phyloP scores from a whole-genome alignment of 2,888 invertebrate species.

The Brachylomia viminalis region DNA sequence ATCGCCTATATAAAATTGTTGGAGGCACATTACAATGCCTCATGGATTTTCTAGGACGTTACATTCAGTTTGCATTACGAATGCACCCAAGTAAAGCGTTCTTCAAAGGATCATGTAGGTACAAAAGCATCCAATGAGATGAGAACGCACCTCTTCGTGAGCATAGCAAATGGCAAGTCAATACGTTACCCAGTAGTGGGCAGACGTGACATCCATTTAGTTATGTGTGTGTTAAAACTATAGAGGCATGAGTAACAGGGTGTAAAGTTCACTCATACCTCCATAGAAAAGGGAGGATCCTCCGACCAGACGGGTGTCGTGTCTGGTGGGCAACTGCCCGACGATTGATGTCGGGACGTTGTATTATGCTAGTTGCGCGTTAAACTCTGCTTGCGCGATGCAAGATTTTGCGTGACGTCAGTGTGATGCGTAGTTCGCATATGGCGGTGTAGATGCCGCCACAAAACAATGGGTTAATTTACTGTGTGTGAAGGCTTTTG shows the following conservation, averaged over 20 bases:
- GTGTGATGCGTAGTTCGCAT: too few relatives aligned
- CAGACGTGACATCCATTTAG: constrained; percentile 39
- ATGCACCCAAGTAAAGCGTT: background rate
- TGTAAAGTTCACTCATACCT: too few relatives aligned
- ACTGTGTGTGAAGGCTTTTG: constrained; percentile 12
- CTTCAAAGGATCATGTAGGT: background rate
- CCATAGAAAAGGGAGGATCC: too few relatives aligned
- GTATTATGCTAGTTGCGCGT: too few relatives aligned
- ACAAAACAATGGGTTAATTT: constrained; percentile 49
- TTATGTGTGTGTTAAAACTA: constrained; percentile 34
- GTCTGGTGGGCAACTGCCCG: too few relatives aligned
- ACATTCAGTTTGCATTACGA: background rate
- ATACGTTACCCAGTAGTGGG: constrained; percentile 32
- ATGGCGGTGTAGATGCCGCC: too few relatives aligned
- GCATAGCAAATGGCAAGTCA: constrained; percentile 51
- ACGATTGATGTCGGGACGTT: too few relatives aligned
- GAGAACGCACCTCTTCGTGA: background rate
- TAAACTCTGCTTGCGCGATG: too few relatives aligned
- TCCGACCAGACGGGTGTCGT: too few relatives aligned
- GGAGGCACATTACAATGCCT: background rate
- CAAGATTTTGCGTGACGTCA: too few relatives aligned
- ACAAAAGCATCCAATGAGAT: background rate
- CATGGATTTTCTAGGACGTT: too few relatives aligned
- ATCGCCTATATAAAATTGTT: background rate
- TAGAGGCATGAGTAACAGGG: too few relatives aligned